Conservation (phyloP, 2,888 invertebrate genomes). For the Mystacides longicornis region DNA sequence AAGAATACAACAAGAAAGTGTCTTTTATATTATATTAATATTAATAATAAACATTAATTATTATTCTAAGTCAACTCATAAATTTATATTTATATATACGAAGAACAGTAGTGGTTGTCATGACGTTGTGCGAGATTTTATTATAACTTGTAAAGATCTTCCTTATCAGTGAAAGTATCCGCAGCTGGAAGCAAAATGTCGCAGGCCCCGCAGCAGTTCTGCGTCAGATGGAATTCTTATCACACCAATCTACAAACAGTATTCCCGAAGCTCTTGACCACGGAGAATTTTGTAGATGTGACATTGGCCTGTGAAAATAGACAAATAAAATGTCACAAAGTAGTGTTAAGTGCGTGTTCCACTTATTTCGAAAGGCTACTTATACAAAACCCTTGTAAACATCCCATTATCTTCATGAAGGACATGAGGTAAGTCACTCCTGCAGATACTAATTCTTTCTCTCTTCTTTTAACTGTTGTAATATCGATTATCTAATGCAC, state of each 20-base stretch:
- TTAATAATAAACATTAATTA: no score
- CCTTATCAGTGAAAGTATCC: not conserved
- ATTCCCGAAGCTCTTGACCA: conserved; percentile 65
- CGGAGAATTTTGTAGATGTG: conserved; percentile 83
- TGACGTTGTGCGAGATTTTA: no score
- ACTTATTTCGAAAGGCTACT: conserved; percentile 74
- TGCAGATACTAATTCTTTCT: no score
- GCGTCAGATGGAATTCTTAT: conserved; percentile 77
- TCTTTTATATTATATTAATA: conserved; percentile 1
- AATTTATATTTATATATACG: no score
- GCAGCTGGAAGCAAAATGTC: conserved; percentile 35
- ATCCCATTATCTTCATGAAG: conserved; percentile 77
- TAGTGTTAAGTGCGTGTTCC: conserved; percentile 78
- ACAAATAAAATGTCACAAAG: conserved; percentile 79
- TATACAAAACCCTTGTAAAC: conserved; percentile 77
- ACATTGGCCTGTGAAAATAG: conserved; percentile 83
- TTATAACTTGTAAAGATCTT: not conserved
- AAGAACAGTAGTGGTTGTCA: no score
- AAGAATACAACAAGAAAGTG: conserved; percentile 1
- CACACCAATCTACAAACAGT: conserved; percentile 73
- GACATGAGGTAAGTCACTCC: conserved; percentile 71
- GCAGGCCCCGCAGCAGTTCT: conserved; percentile 57
- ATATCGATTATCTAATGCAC: no score
- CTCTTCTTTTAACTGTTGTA: no score
- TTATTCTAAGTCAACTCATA: no score